Conservation (phyloP, 2,797 vertebrate genomes). For the Microhierax caerulescens region DNA sequence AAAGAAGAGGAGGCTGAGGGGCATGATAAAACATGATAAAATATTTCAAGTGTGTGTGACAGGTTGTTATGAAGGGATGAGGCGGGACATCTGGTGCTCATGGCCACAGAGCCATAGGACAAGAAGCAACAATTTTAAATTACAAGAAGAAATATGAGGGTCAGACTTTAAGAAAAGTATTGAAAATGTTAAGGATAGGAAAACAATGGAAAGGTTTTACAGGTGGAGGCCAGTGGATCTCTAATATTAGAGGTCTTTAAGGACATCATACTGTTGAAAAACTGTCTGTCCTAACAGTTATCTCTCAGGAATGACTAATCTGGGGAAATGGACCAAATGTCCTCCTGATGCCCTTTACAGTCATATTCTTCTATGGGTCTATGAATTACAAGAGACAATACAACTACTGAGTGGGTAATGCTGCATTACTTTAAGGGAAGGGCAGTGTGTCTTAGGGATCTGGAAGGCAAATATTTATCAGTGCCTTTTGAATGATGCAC, state of each 20-base stretch:
- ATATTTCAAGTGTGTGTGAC: background rate
- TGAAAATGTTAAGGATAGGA: background rate
- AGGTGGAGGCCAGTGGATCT: background rate
- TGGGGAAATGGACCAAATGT: background rate
- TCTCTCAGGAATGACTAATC: slow-evolving; percentile 12
- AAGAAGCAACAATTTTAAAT: background rate
- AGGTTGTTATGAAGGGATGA: background rate
- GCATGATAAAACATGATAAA: background rate
- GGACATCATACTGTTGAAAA: background rate
- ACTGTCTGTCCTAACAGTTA: background rate
- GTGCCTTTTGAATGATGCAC: background rate
- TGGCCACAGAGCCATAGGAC: background rate
- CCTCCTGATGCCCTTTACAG: background rate
- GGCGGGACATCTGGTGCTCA: background rate
- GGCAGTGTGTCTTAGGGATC: background rate
- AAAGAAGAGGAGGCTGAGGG: background rate
- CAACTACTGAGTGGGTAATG: background rate
- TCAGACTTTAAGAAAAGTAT: background rate
- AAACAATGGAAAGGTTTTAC: background rate
- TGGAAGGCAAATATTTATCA: slow-evolving; percentile 4
- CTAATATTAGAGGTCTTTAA: background rate
- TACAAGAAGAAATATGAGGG: background rate
- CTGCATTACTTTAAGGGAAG: background rate
- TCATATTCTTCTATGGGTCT: background rate
- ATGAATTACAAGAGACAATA: background rate